These are phyloP conservation scores for Eleginops maclovinus DNA, from an alignment of 2,113 vertebrate species.

Conservation along the genomic window DNA sequence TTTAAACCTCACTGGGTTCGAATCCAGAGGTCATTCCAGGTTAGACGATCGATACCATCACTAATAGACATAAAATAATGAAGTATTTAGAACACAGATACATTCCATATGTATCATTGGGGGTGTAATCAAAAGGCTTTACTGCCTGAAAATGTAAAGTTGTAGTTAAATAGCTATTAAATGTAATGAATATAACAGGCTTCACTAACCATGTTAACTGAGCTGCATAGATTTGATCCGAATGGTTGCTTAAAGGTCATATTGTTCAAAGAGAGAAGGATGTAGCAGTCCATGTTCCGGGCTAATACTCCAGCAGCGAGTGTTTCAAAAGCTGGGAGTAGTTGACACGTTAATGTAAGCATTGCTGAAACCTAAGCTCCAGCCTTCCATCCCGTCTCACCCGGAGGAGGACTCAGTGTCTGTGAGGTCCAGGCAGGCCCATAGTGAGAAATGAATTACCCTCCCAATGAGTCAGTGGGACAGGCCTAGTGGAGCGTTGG, in stretches of 20 bases:
- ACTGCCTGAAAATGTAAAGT: no score
- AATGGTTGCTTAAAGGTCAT: not conserved
- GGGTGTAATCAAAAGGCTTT: not conserved
- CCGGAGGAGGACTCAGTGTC: not conserved
- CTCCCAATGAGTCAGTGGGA: slow-evolving; percentile 27
- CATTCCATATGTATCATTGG: not conserved
- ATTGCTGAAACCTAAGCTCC: not conserved
- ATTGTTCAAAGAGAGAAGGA: not conserved
- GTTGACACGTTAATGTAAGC: not conserved
- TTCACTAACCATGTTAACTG: no score
- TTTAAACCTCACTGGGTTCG: no score
- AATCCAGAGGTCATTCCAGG: no score
- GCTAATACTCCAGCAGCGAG: no score
- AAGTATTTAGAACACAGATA: not conserved
- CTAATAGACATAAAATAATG: not conserved
- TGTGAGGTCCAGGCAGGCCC: not conserved
- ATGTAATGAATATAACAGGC: no score
- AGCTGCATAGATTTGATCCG: not conserved
- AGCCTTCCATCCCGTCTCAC: not conserved
- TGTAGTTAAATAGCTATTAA: no score
- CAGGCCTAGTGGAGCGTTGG: slow-evolving; percentile 25
- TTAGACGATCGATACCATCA: not conserved
- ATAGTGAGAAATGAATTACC: slow-evolving; percentile 36
- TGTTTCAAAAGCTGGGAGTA: not conserved
- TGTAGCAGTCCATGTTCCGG: no score